These are phyloP conservation scores for Rhinogobio ventralis DNA, from an alignment of 2,797 vertebrate species.

Conservation along the genomic window DNA sequence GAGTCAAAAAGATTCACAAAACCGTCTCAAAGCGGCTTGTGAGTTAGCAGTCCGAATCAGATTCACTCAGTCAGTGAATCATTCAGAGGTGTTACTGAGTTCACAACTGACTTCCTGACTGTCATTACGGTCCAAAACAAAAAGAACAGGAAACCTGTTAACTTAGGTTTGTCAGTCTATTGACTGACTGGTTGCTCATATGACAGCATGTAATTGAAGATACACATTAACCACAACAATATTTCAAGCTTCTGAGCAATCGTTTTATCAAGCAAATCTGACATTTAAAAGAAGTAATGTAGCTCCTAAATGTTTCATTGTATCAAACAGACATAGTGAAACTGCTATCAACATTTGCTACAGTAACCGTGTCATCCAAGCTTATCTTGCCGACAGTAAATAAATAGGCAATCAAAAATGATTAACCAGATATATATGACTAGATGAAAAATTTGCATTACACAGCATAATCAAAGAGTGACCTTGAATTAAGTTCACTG, in stretches of 20 bases:
- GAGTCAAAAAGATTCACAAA: background rate
- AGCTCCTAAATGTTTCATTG: background rate
- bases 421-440: background rate
- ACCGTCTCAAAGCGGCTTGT: background rate
- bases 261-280: background rate
- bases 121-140: background rate
- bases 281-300: background rate
- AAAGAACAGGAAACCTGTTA: background rate
- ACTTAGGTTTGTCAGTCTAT: background rate
- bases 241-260: background rate
- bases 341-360: background rate
- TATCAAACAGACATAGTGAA: background rate
- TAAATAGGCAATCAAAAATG: background rate
- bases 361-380: background rate
- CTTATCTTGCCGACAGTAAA: background rate
- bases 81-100: background rate
- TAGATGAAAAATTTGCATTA: background rate
- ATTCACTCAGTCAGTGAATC: background rate
- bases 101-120: background rate
- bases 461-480: slow-evolving; percentile 41
- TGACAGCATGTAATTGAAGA: background rate
- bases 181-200: background rate
- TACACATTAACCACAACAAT: background rate
- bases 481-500: slow-evolving; percentile 69
- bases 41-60: background rate